A percentile compares a stretch with the other conserved stretches of the same genome.
Evolutionary conservation across 30 jellyfish, hydroid and myxozoan species (phyloP).

Genomic region (Morbakka virulenta): DNA sequence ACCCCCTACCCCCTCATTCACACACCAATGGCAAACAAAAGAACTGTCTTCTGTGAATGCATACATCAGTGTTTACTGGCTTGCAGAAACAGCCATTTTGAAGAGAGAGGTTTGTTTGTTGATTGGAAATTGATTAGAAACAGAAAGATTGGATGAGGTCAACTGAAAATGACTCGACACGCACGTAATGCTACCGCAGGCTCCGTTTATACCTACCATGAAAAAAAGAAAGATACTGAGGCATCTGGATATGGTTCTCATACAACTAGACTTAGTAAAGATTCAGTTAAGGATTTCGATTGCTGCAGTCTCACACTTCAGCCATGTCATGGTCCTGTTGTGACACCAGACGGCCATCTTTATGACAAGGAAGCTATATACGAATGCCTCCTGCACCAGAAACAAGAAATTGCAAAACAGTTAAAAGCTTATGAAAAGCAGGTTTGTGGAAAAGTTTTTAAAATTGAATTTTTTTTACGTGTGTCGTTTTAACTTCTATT

Average conservation of each 20-base stretch:
- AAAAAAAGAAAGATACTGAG: constrained; percentile 84
- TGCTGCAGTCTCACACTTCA: constrained; percentile 95
- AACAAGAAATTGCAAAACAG: constrained; percentile 62
- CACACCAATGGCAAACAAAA: too few species aligned
- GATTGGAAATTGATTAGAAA: too few species aligned
- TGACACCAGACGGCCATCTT: constrained; percentile 88
- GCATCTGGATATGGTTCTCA: constrained; percentile 97
- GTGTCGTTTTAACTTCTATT: too few species aligned
- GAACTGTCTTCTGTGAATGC: too few species aligned
- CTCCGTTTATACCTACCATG: constrained; percentile 94
- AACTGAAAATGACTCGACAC: constrained; percentile 99
- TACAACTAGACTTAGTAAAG: constrained; percentile 78
- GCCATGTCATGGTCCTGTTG: constrained; percentile 94
- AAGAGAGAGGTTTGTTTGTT: too few species aligned
- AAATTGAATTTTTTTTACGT: too few species aligned
- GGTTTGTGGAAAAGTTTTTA: too few species aligned
- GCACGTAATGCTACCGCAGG: constrained; percentile 98
- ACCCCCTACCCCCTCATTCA: too few species aligned
- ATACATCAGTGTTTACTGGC: too few species aligned
- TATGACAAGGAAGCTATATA: constrained; percentile 89
- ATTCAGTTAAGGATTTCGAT: constrained; percentile 86
- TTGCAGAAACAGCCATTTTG: too few species aligned
- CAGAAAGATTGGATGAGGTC: too few species aligned
- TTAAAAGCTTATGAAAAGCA: constrained; percentile 77
- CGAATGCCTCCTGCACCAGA: constrained; percentile 83